Conservation (phyloP, 2,797 vertebrate species). For the Psittacula derbiana region DNA sequence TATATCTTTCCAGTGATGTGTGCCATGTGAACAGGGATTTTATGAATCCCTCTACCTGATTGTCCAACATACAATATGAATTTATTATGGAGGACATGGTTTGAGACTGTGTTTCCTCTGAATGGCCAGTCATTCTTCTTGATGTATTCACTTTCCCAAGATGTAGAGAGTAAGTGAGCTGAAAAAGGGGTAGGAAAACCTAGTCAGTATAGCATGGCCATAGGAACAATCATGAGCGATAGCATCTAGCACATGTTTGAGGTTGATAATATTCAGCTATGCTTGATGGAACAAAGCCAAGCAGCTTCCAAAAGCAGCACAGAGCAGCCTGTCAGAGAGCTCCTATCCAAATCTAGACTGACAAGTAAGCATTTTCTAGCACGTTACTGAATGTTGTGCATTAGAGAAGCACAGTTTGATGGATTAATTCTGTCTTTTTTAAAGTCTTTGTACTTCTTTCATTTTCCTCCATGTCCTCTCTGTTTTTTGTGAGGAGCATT, state of each 20-base stretch:
- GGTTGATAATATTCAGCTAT: not conserved
- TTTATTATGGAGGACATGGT: not conserved
- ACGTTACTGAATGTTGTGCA: fast-evolving
- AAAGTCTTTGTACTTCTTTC: not conserved
- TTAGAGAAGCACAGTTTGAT: not conserved
- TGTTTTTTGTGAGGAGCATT: not conserved
- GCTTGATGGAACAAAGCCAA: constrained; percentile 1
- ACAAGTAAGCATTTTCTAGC: not conserved
- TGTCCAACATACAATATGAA: not conserved
- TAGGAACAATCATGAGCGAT: not conserved
- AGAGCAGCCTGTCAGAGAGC: not conserved
- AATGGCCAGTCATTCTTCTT: not conserved
- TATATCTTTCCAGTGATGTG: not conserved
- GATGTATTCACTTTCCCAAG: not conserved
- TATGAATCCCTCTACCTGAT: not conserved
- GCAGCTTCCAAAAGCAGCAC: not conserved
- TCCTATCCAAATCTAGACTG: not conserved
- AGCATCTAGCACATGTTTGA: not conserved
- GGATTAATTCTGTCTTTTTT: not conserved
- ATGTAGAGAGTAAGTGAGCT: not conserved
- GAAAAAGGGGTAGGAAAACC: not conserved
- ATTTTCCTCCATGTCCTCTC: not conserved
- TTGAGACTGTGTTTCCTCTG: not conserved
- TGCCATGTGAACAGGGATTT: not conserved
- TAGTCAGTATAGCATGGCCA: not conserved